A percentile compares a stretch with the other conserved stretches of the same genome.
These are phyloP conservation scores for Dynastes tityus DNA, from an alignment of 2,888 invertebrate genomes.

Conservation along the genomic window DNA sequence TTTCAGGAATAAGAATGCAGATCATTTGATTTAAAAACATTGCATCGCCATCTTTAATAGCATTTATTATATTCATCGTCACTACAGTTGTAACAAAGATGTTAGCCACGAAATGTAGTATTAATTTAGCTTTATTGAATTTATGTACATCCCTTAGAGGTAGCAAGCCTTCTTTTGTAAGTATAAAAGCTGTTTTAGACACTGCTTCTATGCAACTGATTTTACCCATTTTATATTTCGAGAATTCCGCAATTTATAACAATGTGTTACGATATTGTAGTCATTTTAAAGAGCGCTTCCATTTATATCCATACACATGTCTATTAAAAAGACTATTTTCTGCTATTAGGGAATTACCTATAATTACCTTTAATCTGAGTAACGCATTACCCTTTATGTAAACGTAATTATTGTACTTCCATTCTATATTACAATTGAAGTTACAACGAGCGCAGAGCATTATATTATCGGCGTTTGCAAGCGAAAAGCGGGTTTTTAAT, in stretches of 20 bases:
- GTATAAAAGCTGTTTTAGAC: neutral
- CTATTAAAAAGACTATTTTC: too few relatives aligned
- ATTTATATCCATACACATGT: neutral
- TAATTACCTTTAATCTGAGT: too few relatives aligned
- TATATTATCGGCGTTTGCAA: too few relatives aligned
- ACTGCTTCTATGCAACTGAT: neutral
- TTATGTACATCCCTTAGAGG: neutral
- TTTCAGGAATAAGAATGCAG: neutral
- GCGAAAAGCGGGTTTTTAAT: too few relatives aligned
- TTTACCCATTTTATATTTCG: constrained; percentile 1
- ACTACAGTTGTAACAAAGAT: neutral
- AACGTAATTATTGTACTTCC: too few relatives aligned
- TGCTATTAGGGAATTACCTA: too few relatives aligned
- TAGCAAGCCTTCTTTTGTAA: neutral
- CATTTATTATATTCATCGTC: neutral
- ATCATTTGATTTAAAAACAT: constrained; percentile 1
- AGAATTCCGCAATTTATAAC: too few relatives aligned
- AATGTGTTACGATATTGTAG: too few relatives aligned
- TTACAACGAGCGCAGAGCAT: too few relatives aligned
- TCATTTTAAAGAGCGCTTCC: too few relatives aligned
- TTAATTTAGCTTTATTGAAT: neutral
- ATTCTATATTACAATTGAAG: too few relatives aligned
- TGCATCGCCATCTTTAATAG: neutral
- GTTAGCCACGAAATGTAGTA: neutral
- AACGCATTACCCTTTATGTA: too few relatives aligned